These are phyloP conservation scores for Temnothorax longispinosus DNA, from an alignment of 1,140 invertebrate species.

Conservation along the genomic window DNA sequence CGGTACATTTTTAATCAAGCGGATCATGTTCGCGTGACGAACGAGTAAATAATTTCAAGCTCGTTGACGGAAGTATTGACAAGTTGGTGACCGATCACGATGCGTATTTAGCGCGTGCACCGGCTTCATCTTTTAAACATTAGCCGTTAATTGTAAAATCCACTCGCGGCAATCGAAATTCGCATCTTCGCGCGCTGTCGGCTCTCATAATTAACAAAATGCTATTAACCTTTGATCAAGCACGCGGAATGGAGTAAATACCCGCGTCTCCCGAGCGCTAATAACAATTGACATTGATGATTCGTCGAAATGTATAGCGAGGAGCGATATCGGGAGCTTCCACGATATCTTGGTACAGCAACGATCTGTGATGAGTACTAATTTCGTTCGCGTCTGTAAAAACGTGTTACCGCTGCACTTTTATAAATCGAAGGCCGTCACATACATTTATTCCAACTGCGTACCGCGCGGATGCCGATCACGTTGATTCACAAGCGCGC, in stretches of 20 bases:
- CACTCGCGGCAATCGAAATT: slow-evolving; percentile 10
- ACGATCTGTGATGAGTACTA: not conserved
- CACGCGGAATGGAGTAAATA: not conserved
- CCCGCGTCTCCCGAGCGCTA: not conserved
- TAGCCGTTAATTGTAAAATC: not conserved
- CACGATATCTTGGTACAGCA: not conserved
- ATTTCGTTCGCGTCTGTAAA: not conserved
- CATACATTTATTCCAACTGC: not conserved
- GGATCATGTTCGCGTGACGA: not conserved
- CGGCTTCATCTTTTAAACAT: slow-evolving; percentile 35
- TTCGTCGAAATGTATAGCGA: not conserved
- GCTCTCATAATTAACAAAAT: slow-evolving; percentile 18
- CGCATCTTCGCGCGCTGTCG: not conserved
- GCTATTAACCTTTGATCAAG: slow-evolving; percentile 24
- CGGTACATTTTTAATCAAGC: not conserved
- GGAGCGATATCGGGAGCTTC: not conserved
- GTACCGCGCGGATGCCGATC: not conserved
- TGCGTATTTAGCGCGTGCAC: not conserved
- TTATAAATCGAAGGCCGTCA: slow-evolving; percentile 20
- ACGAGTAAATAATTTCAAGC: not conserved
- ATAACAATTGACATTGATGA: not conserved
- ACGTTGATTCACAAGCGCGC: not conserved
- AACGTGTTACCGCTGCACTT: not conserved
- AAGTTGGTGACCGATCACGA: not conserved
- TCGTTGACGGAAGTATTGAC: not conserved